Evolutionary conservation across 2,113 vertebrate genomes (phyloP), one percentile per base, ranked within the genome.

Genomic region (Cavia aperea): DNA sequence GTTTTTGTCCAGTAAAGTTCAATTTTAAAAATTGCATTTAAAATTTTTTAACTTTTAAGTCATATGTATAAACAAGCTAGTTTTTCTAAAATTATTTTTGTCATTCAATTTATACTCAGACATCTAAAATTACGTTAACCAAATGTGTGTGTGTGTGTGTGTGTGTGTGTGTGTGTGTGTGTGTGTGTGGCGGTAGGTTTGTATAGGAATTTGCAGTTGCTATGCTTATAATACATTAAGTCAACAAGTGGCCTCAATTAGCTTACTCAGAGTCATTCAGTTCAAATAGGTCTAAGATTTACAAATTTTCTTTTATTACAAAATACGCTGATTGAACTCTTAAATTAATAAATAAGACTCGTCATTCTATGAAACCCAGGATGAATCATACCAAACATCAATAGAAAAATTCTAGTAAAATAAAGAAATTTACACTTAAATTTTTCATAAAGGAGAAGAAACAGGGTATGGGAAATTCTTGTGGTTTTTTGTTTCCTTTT

Each of bases 21-120:
- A 26, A 26, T 85, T 87, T 95, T 93, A 16, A 88, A 88, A 66
- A 62, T 49, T 63, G 3, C 24, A 62, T 88, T 79, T 79, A 75
- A 77, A 12, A 18, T 19, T 21, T 75, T 81, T 81, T 85, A 75
- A 39, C 83, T 92, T 94, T 93, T 33, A 96, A 90, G 46, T 83
- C 8, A 89, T 63, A 72, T 39, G 2, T 21, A 72, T 60, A 63
- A 58, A 16, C n/a, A 82, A 33, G 46, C 65, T 19, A n/a, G 19
- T n/a, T 26, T 88, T 54, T 56, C 49, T 73, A 58, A 87, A 94
- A 81, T 70, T 88, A 75, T 82, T 85, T 89, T 13, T 91, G n/a
- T 39, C 29, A 89, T 62, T 31, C 31, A 82, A 54, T 8, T 68
- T 24, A 81, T 88, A 65, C 14, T 66, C 24, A 85, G 21, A 81